phyloP scores from a whole-genome alignment of 2,888 invertebrate genomes.

The Scaptomyza polygonia region DNA sequence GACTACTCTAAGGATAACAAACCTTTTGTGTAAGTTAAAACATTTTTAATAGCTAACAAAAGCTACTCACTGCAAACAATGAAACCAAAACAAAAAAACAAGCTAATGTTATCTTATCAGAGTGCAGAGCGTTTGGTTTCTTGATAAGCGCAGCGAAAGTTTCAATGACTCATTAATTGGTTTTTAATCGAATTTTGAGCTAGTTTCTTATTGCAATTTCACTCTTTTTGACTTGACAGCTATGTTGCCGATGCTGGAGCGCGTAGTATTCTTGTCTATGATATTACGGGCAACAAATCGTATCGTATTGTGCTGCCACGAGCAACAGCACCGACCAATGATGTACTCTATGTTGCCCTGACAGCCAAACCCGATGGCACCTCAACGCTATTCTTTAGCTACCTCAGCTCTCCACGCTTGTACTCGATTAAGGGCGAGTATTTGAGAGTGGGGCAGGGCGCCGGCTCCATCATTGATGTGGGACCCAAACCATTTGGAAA shows the following conservation, averaged over 20 bases:
- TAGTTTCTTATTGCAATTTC: background rate
- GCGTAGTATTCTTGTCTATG: conserved; percentile 85
- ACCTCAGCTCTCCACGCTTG: conserved; percentile 86
- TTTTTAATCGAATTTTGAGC: conserved; percentile 2
- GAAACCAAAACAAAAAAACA: background rate
- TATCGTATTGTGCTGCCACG: conserved; percentile 86
- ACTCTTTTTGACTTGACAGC: conserved; percentile 42
- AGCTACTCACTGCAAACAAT: background rate
- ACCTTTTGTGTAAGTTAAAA: conserved; percentile 83
- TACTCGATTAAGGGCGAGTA: conserved; percentile 86
- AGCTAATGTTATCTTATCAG: conserved; percentile 16
- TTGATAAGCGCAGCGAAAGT: conserved; percentile 16
- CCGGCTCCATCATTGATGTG: conserved; percentile 86
- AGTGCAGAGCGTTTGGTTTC: background rate
- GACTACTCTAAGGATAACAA: conserved; percentile 86
- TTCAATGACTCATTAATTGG: background rate
- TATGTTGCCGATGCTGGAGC: conserved; percentile 84
- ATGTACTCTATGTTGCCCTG: conserved; percentile 87
- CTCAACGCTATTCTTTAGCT: conserved; percentile 86
- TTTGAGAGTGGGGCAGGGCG: conserved; percentile 85
- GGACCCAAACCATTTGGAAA: conserved; percentile 85
- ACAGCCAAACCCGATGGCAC: conserved; percentile 85
- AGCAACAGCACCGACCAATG: conserved; percentile 85
- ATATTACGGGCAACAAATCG: conserved; percentile 85
- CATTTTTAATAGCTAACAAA: background rate